Percentiles rank a stretch among this genome's conserved stretches.
These are phyloP conservation scores for Camelus dromedarius DNA, from an alignment of 2,113 vertebrate species.

Conservation along the genomic window DNA sequence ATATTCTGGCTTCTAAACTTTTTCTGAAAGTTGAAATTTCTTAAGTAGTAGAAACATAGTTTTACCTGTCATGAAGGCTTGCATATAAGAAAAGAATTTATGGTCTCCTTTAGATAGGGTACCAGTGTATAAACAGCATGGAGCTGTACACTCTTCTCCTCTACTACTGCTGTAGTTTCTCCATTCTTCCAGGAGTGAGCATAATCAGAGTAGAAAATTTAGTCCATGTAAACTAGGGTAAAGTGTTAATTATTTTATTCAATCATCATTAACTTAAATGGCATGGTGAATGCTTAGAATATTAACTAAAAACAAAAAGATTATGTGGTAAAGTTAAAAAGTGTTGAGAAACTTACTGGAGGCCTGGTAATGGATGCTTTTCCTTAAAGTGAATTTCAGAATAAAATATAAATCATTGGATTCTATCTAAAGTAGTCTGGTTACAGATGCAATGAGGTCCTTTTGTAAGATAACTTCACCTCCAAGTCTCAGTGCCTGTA, in stretches of 20 bases:
- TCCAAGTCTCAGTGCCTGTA: not conserved
- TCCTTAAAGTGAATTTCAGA: slow-evolving; percentile 8
- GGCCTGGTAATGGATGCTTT: not conserved
- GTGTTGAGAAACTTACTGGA: not conserved
- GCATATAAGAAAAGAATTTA: not conserved
- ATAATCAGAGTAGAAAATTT: not conserved
- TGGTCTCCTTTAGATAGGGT: not conserved
- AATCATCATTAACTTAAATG: not conserved
- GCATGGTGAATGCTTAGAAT: not conserved
- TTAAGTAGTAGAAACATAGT: not conserved
- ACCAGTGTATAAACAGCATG: not conserved
- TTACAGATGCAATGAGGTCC: not conserved
- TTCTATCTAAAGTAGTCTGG: not conserved
- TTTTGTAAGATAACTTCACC: not conserved
- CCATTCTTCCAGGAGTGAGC: not conserved
- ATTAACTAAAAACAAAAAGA: not conserved
- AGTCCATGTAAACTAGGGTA: not conserved
- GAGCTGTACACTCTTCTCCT: not conserved
- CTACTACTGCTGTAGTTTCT: no score
- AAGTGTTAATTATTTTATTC: slow-evolving; percentile 26
- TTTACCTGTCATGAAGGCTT: not conserved
- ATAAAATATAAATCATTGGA: not conserved
- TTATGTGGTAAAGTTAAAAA: slow-evolving; percentile 22
- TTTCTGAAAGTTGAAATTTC: not conserved
- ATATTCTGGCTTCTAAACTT: not conserved